phyloP scores from a whole-genome alignment of 2,888 invertebrate genomes.

The Theristus sp. region DNA sequence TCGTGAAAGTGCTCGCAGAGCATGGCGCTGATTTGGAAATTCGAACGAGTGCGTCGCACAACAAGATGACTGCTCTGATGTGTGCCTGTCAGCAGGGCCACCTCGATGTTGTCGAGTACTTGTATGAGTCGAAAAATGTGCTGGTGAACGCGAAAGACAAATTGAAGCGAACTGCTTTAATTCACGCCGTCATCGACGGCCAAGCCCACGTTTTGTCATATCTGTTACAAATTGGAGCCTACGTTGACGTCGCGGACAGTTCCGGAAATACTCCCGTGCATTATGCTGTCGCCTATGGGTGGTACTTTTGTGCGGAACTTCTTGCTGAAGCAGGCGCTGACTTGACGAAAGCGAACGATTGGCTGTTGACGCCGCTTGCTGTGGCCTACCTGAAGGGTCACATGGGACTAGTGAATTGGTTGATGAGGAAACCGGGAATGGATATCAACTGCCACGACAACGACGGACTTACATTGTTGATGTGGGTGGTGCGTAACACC shows the following conservation, averaged over 20 bases:
- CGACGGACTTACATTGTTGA: slow-evolving; percentile 31
- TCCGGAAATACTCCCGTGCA: slow-evolving; percentile 38
- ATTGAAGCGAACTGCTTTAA: slow-evolving; percentile 34
- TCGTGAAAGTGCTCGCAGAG: slow-evolving; percentile 27
- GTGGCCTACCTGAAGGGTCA: slow-evolving; percentile 37
- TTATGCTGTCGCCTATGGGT: slow-evolving; percentile 41
- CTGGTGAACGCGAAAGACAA: slow-evolving; percentile 27
- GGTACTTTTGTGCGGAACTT: slow-evolving; percentile 36
- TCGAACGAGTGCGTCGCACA: slow-evolving; percentile 29
- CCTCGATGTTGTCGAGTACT: slow-evolving; percentile 30
- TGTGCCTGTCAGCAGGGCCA: slow-evolving; percentile 33
- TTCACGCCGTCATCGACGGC: slow-evolving; percentile 33
- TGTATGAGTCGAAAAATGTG: slow-evolving; percentile 29
- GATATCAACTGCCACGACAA: slow-evolving; percentile 34
- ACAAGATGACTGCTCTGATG: slow-evolving; percentile 36
- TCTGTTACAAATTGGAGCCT: slow-evolving; percentile 34
- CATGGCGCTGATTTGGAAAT: slow-evolving; percentile 32
- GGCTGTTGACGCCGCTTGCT: slow-evolving; percentile 35
- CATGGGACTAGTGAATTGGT: slow-evolving; percentile 12
- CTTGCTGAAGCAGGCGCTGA: slow-evolving; percentile 29
- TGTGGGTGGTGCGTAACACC: slow-evolving; percentile 28
- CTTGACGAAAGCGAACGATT: slow-evolving; percentile 16
- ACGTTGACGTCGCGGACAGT: slow-evolving; percentile 33
- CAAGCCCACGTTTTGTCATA: slow-evolving; percentile 35
- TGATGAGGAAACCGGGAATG: slow-evolving; percentile 28